A percentile compares a stretch with the other conserved stretches of the same genome.
Evolutionary conservation across 2,888 invertebrate genomes (phyloP).

Genomic region (Nephrocerus scutellatus): DNA sequence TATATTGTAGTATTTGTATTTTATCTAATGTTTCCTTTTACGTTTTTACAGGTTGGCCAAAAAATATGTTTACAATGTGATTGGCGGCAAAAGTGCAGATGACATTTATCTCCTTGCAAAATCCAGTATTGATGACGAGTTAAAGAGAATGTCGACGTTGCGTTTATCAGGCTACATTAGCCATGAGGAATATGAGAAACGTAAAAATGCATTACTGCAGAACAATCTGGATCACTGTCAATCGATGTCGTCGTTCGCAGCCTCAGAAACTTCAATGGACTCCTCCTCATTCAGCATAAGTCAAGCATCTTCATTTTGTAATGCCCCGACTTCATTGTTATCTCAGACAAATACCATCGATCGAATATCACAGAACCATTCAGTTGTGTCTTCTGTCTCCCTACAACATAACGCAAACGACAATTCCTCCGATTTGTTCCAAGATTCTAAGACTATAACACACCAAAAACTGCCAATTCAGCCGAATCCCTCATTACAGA

Average conservation of each 20-base stretch:
- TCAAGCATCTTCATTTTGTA: slow-evolving; percentile 24
- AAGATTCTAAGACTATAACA: too few relatives aligned
- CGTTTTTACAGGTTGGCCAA: slow-evolving; percentile 53
- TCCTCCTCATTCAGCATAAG: slow-evolving; percentile 29
- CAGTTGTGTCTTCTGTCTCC: too few relatives aligned
- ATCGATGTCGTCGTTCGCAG: slow-evolving; percentile 14
- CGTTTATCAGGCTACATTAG: slow-evolving; percentile 41
- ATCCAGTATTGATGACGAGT: slow-evolving; percentile 31
- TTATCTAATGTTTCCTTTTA: not conserved
- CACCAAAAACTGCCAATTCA: slow-evolving; percentile 27
- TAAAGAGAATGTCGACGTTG: slow-evolving; percentile 29
- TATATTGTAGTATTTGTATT: not conserved
- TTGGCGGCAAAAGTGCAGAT: slow-evolving; percentile 58
- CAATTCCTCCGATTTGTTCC: not conserved
- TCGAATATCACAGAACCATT: too few relatives aligned
- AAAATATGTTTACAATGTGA: slow-evolving; percentile 58
- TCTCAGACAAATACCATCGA: too few relatives aligned
- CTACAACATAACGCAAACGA: slow-evolving; percentile 5
- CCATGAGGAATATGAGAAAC: slow-evolving; percentile 41
- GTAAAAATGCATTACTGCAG: slow-evolving; percentile 29
- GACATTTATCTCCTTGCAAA: slow-evolving; percentile 51
- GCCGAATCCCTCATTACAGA: slow-evolving; percentile 33
- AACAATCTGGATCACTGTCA: slow-evolving; percentile 16
- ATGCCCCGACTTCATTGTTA: too few relatives aligned
- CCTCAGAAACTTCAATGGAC: slow-evolving; percentile 36